phyloP scores from a whole-genome alignment of 2,113 vertebrate genomes.

The Brachyistius frenatus region DNA sequence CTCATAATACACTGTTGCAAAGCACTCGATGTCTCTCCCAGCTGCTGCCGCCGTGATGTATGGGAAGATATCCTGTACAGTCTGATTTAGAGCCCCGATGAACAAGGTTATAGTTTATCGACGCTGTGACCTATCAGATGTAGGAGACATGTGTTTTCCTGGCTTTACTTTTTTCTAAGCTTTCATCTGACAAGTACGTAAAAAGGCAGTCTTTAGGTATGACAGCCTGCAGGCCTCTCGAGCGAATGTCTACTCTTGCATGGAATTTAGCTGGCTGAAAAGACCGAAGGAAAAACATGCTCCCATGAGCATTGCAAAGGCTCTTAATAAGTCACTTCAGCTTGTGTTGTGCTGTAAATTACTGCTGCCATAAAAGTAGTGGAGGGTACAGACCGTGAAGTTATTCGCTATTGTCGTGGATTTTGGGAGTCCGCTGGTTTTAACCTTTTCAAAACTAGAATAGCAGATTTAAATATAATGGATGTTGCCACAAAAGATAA shows the following conservation, averaged over 20 bases:
- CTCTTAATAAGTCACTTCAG: constrained; percentile 13
- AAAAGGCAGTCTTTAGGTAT: constrained; percentile 4
- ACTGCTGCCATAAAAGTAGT: too few relatives aligned
- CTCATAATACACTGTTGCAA: constrained; percentile 32
- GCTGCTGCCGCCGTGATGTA: constrained; percentile 45
- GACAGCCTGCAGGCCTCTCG: neutral
- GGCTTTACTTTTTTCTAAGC: constrained; percentile 1
- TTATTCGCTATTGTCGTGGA: neutral
- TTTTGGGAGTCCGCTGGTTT: neutral
- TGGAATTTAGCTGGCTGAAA: constrained; percentile 1
- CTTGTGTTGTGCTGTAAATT: constrained; percentile 4
- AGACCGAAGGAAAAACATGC: constrained; percentile 25
- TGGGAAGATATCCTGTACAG: constrained; percentile 21
- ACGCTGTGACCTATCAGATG: constrained; percentile 24
- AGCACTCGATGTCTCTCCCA: constrained; percentile 26
- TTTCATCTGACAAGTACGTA: constrained; percentile 29
- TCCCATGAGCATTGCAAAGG: constrained; percentile 3
- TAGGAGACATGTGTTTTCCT: neutral
- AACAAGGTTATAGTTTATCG: constrained; percentile 2
- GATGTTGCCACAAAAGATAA: too few relatives aligned
- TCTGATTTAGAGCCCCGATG: constrained; percentile 26
- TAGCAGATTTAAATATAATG: too few relatives aligned
- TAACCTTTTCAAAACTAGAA: too few relatives aligned
- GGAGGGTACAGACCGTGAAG: neutral
- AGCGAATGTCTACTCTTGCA: constrained; percentile 12